Percentiles rank a stretch among this genome's conserved stretches.
Evolutionary conservation across 2,888 invertebrate genomes (phyloP).

Genomic region (Tinea trinotella): DNA sequence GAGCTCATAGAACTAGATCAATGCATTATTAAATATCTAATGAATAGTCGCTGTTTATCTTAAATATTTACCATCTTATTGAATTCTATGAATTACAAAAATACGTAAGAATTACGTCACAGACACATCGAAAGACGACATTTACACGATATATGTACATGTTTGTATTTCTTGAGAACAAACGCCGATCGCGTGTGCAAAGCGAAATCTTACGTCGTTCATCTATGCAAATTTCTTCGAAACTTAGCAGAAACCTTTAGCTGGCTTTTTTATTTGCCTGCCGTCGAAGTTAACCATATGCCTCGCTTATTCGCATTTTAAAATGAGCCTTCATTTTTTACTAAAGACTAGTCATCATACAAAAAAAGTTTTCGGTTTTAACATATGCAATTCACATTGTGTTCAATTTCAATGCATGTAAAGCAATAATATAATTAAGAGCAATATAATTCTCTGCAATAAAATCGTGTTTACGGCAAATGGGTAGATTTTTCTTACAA

Average conservation of each 20-base stretch:
- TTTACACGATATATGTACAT: background rate
- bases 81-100: background rate
- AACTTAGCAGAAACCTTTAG: slow-evolving; percentile 42
- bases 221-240: slow-evolving; percentile 71
- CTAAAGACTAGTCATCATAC: background rate
- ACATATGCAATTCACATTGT: background rate
- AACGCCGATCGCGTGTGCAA: slow-evolving; percentile 35
- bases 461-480: slow-evolving; percentile 29
- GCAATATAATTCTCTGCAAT: slow-evolving; percentile 23
- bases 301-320: slow-evolving; percentile 3
- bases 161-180: slow-evolving; percentile 12
- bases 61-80: background rate
- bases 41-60: background rate
- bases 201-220: slow-evolving; percentile 54
- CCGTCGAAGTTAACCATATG: slow-evolving; percentile 10
- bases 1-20: background rate
- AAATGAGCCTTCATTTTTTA: background rate
- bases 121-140: background rate
- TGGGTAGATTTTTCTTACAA: slow-evolving; percentile 34
- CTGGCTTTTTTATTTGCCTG: slow-evolving; percentile 36
- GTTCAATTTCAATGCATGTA: background rate
- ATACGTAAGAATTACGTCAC: slow-evolving; percentile 5
- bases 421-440: slow-evolving; percentile 19
- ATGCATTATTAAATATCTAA: background rate
- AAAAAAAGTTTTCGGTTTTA: background rate